Conservation (phyloP, 2,113 vertebrate genomes). For the Ictidomys tridecemlineatus region DNA sequence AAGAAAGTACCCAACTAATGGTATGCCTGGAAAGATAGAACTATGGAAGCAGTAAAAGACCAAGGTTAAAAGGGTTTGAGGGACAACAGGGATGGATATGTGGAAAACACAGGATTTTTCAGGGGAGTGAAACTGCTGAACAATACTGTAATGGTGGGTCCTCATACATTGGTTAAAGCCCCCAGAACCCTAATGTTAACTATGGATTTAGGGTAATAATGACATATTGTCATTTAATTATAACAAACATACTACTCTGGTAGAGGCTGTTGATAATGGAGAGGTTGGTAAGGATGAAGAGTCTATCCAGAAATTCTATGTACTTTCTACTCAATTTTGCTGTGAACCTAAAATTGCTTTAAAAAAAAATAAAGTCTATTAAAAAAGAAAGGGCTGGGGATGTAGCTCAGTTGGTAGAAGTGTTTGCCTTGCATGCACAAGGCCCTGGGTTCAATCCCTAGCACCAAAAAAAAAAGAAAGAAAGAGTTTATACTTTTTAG, state of each 20-base stretch:
- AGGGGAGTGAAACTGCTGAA: not conserved
- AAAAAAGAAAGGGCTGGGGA: not conserved
- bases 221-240: not conserved
- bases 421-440: too few species aligned
- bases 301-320: not conserved
- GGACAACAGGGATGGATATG: rapidly evolving
- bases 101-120: not conserved
- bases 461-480: not conserved
- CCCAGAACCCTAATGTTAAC: not conserved
- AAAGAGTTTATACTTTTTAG: not conserved
- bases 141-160: not conserved
- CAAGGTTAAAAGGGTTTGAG: not conserved
- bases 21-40: not conserved
- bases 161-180: not conserved
- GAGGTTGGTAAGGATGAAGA: rapidly evolving
- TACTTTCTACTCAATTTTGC: not conserved
- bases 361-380: constrained; percentile 25
- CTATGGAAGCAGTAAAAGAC: not conserved
- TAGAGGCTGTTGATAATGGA: too few species aligned
- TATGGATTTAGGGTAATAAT: not conserved
- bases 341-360: constrained; percentile 7
- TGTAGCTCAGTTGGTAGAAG: too few species aligned
- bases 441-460: too few species aligned
- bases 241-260: not conserved
- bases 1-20: not conserved